A percentile compares a stretch with the other conserved stretches of the same genome.
Evolutionary conservation across 2,113 vertebrate species (phyloP).

Genomic region (Leptodactylus fuscus): DNA sequence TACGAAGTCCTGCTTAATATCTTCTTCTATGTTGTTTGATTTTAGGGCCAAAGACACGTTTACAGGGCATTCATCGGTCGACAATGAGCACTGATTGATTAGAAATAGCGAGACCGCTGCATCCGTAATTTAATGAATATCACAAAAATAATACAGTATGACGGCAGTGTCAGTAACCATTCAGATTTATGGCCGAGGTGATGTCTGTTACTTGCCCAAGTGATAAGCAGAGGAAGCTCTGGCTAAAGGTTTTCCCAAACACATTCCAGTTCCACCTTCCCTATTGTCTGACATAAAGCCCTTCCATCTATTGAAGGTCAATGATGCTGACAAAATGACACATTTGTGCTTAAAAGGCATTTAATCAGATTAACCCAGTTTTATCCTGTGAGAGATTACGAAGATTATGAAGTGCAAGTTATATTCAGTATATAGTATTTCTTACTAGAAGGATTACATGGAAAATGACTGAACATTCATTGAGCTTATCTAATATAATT

Average conservation of each 20-base stretch:
- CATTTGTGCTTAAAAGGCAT: conserved; percentile 23
- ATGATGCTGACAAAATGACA: conserved; percentile 18
- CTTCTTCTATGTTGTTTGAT: too few species aligned
- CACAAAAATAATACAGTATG: background rate
- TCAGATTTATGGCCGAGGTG: conserved; percentile 1
- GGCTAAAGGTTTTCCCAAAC: conserved; percentile 13
- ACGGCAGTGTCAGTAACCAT: background rate
- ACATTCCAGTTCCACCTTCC: conserved; percentile 33
- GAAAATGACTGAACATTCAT: background rate
- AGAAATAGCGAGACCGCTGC: too few species aligned
- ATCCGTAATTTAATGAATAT: background rate
- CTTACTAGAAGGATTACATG: background rate
- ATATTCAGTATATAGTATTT: background rate
- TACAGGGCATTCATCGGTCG: too few species aligned
- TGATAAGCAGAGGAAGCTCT: conserved; percentile 27
- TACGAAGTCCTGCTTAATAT: too few species aligned
- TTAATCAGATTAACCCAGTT: background rate
- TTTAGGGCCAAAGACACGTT: too few species aligned
- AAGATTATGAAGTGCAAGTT: background rate
- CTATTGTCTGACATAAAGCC: conserved; percentile 22
- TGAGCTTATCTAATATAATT: background rate
- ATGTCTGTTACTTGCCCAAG: conserved; percentile 2
- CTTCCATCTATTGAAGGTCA: conserved; percentile 37
- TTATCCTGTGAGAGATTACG: conserved; percentile 15
- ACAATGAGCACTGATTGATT: too few species aligned